Evolutionary conservation across 2,888 invertebrate genomes (phyloP).

Genomic region (Epistrophe grossulariae): DNA sequence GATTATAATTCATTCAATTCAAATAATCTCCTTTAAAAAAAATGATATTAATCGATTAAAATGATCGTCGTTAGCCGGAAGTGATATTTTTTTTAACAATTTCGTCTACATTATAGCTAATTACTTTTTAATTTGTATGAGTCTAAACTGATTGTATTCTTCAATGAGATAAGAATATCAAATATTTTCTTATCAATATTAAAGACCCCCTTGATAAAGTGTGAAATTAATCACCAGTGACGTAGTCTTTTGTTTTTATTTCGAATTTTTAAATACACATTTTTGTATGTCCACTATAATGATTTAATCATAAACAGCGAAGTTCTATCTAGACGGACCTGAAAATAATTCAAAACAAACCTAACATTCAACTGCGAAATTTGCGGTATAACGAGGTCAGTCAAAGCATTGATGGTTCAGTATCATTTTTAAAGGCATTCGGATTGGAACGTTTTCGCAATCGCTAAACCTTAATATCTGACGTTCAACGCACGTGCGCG

Average conservation of each 20-base stretch:
- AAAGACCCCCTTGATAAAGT: neutral
- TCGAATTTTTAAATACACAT: neutral
- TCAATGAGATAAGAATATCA: slow-evolving; percentile 1
- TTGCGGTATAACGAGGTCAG: slow-evolving; percentile 40
- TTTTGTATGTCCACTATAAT: neutral
- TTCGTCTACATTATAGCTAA: neutral
- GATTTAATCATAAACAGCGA: neutral
- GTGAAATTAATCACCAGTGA: neutral
- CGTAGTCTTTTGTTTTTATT: neutral
- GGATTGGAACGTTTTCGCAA: slow-evolving; percentile 27
- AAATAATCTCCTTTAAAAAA: neutral
- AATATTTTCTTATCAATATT: slow-evolving; percentile 8
- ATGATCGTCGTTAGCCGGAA: slow-evolving; percentile 7
- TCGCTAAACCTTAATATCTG: slow-evolving; percentile 33
- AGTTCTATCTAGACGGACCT: slow-evolving; percentile 16
- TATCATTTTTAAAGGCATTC: slow-evolving; percentile 61
- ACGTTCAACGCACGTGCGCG: slow-evolving; percentile 68
- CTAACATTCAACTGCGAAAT: slow-evolving; percentile 27
- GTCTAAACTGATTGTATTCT: neutral
- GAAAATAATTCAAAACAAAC: slow-evolving; percentile 26
- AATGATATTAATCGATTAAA: neutral
- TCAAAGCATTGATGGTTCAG: slow-evolving; percentile 47
- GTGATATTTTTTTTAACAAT: neutral
- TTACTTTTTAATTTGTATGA: neutral
- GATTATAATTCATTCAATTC: neutral